Base-by-base conservation (phyloP, 2,797 vertebrate species). In the Clarias fuscus region DNA sequence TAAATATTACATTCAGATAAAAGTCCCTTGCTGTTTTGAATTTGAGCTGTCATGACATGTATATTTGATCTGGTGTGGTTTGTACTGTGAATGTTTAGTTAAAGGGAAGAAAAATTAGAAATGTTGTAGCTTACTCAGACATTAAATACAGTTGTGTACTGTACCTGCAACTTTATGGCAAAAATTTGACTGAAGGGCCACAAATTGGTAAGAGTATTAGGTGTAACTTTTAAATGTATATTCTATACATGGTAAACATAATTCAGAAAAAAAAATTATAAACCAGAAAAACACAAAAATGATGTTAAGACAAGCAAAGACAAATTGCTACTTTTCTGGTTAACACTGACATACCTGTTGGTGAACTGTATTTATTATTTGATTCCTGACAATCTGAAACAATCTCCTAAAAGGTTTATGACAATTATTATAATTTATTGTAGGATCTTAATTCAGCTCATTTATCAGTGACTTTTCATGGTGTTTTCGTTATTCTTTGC, bases 401-500 rank as follows among this genome's bases (percentile, higher is more conserved):
- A 61, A 79, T 61, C 61, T 78, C 4, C 56, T 78, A 37, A 61
- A 78, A 61, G 22, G 30, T 61, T 79, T 5, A 22, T 61, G 30
- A 78, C 61, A 61, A 58, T 40, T 61, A 37, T 61, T 37, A 33
- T 20, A 24, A 61, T 11, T 79, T 61, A 79, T 62, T 79, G 33
- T 79, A 24, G 30, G 53, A 37, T 62, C 48, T 64, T 65, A 67
- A 17, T 70, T 65, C 83, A 64, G n/a, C 2, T 76, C 1, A 65
- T 82, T 59, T 33, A 64, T 53, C 22, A 3, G 48, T 53, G 15
- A 71, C 48, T 37, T 73, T 11, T 87, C 33, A 17, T 58, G 20
- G 64, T 79, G 82, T 86, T 86, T 82, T 73, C 58, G 14, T 56
- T 82, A 11, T 73, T 58, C 33, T 61, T 85, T 78, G 58, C 70